Conservation (phyloP, 2,888 invertebrate species). For the Diadegma fenestrale region DNA sequence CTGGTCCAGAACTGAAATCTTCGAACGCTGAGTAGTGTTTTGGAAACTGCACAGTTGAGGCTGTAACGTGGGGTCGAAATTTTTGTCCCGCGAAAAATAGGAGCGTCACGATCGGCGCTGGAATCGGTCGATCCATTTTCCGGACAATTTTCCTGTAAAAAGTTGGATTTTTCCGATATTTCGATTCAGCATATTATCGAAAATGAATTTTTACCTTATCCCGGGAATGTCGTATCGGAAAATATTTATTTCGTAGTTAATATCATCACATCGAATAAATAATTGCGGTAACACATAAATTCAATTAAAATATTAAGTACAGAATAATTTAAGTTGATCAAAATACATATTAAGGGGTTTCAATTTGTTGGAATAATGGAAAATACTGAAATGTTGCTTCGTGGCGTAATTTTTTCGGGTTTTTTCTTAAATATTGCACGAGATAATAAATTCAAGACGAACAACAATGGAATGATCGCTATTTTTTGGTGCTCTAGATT, state of each 20-base stretch:
- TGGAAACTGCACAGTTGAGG: background rate
- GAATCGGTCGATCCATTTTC: background rate
- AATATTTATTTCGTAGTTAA: background rate
- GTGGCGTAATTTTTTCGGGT: background rate
- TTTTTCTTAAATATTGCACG: background rate
- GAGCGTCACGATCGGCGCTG: background rate
- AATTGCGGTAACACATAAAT: background rate
- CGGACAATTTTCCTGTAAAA: background rate
- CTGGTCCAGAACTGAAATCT: background rate
- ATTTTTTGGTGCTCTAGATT: conserved; percentile 14
- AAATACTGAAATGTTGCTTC: background rate
- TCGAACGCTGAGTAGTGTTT: background rate
- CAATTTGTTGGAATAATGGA: background rate
- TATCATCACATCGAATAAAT: conserved; percentile 8
- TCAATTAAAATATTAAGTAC: conserved; percentile 1
- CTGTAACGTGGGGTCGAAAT: background rate
- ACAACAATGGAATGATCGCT: background rate
- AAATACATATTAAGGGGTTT: background rate
- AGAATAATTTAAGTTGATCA: background rate
- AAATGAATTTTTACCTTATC: background rate
- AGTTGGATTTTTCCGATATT: background rate
- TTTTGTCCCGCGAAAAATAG: background rate
- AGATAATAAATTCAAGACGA: background rate
- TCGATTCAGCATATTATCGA: background rate
- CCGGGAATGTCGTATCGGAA: background rate